Evolutionary conservation across 2,113 vertebrate species (phyloP), one percentile per base, ranked within the genome.

Genomic region (Puntigrus tetrazona): DNA sequence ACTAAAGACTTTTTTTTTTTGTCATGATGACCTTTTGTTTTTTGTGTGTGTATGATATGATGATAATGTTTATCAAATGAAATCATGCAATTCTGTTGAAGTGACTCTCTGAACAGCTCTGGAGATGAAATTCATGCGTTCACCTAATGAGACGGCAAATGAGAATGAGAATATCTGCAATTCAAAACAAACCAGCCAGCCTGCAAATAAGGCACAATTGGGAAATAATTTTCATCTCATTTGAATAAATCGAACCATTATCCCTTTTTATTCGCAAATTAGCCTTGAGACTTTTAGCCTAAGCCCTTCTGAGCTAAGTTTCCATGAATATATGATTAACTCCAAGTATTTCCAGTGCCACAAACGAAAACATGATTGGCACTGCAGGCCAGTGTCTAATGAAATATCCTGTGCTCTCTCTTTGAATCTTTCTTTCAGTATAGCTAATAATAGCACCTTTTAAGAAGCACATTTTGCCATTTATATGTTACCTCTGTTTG

Each of bases 401-500:
- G 7, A 79, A 45, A 79, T 57, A 79, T 79, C 0, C 25, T 65
- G 5, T 25, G 52, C 50, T 34, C 45, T 78, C n/a, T 18, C 57
- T 76, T 45, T 18, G 6, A n/a, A 20, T 63, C 59, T 77, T 50
- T 61, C 67, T 79, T 13, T 67, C 45, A 81, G 27, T 70, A 52
- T 61, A 18, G 20, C 78, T 67, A 47, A 29, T 7, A 38, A 79
- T 38, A 79, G 59, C n/a, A n/a, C 59, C 78, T 80, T 43, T 47
- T 34, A 34, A 6, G 59, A 29, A 34, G 16, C 5, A n/a, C 18
- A 67, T 67, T 79, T 80, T 7, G 27, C 59, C 9, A 72, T 50
- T 84, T 75, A 59, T 57, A 76, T 27, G 45, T 67, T 81, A 70
- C 72, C 45, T 78, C 45, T 69, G 78, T 84, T 72, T 87, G 36